phyloP scores from a whole-genome alignment of 2,888 invertebrate genomes.

The Papilio gigon region DNA sequence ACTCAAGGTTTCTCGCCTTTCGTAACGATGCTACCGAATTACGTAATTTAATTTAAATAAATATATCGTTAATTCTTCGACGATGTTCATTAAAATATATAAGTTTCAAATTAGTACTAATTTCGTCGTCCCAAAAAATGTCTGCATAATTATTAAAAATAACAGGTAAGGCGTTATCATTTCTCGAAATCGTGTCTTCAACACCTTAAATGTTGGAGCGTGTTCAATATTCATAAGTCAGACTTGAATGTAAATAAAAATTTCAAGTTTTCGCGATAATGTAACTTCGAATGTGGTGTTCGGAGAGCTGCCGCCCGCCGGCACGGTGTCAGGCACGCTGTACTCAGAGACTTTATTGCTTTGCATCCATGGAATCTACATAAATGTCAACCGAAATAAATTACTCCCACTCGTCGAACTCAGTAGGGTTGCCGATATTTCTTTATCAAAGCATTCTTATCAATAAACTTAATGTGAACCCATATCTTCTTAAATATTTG shows the following conservation, averaged over 20 bases:
- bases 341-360: conserved; percentile 65
- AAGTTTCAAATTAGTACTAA: conserved; percentile 2
- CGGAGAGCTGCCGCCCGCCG: conserved; percentile 50
- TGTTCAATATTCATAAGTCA: conserved; percentile 47
- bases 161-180: conserved; percentile 37
- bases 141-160: conserved; percentile 20
- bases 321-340: conserved; percentile 57
- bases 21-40: conserved; percentile 14
- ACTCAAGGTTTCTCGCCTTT: conserved; percentile 13
- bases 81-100: conserved; percentile 15
- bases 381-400: conserved; percentile 76
- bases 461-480: no score
- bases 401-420: conserved; percentile 50
- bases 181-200: conserved; percentile 37
- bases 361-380: conserved; percentile 66
- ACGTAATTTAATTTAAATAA: conserved; percentile 21
- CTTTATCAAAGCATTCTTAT: background rate
- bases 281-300: conserved; percentile 43
- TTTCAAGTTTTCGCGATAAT: conserved; percentile 55
- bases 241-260: conserved; percentile 47
- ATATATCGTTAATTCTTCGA: conserved; percentile 4
- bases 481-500: no score
- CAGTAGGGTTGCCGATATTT: background rate
- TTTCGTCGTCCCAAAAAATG: conserved; percentile 23
- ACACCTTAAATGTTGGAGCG: conserved; percentile 41